Evolutionary conservation across 1,140 invertebrate genomes (phyloP).

Genomic region (Drosophila biarmipes): DNA sequence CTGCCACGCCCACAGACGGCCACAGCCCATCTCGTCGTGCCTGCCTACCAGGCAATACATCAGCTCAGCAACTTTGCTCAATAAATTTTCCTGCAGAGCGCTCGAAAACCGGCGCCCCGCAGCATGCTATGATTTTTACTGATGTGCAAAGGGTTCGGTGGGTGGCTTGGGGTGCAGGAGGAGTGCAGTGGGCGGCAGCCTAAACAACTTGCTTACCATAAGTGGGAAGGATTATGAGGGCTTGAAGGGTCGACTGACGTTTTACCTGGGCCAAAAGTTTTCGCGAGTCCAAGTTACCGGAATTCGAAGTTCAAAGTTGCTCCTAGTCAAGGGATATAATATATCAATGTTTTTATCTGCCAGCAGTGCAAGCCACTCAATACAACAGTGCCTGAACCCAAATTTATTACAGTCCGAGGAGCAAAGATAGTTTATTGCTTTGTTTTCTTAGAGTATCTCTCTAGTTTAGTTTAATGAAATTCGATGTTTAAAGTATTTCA

Average conservation of each 20-base stretch:
- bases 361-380: neutral
- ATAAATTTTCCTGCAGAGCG: constrained; percentile 74
- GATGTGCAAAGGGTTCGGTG: constrained; percentile 8
- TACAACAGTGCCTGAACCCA: neutral
- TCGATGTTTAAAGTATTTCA: too few relatives aligned
- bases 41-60: constrained; percentile 55
- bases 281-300: constrained; percentile 21
- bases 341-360: constrained; percentile 6
- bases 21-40: constrained; percentile 7
- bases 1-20: constrained; percentile 28
- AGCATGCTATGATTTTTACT: constrained; percentile 75
- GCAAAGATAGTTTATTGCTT: too few relatives aligned
- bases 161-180: neutral
- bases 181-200: constrained; percentile 17
- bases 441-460: too few relatives aligned
- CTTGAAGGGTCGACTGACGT: constrained; percentile 5
- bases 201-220: constrained; percentile 71
- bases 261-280: constrained; percentile 34
- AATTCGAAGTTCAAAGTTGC: constrained; percentile 20
- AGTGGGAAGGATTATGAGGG: constrained; percentile 16
- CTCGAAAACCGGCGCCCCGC: constrained; percentile 60
- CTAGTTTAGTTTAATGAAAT: too few relatives aligned
- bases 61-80: constrained; percentile 81
- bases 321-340: constrained; percentile 23
- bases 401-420: neutral